Percentiles rank a stretch among this genome's conserved stretches.
These are phyloP conservation scores for Agrochola lota DNA, from an alignment of 2,888 invertebrate genomes.

Conservation along the genomic window DNA sequence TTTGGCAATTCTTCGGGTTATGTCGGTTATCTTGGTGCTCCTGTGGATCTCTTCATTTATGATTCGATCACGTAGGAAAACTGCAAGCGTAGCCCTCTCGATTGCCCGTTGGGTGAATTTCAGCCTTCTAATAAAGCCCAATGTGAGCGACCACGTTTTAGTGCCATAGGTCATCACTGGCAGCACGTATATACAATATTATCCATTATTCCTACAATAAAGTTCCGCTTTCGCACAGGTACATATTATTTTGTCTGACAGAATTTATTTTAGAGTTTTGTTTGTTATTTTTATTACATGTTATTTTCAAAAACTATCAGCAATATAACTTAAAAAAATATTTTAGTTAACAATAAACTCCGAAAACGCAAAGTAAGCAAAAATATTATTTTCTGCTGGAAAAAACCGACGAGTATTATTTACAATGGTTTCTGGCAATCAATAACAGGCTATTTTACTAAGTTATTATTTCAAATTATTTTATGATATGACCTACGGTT, in stretches of 20 bases:
- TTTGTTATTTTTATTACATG: background rate
- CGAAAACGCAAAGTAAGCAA: background rate
- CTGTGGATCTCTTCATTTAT: too few species aligned
- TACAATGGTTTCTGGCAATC: background rate
- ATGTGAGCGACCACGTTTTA: too few species aligned
- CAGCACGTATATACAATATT: background rate
- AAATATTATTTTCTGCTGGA: background rate
- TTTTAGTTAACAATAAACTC: background rate
- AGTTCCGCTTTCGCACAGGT: too few species aligned
- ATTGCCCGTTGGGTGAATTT: too few species aligned
- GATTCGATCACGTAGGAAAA: too few species aligned
- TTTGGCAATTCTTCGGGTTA: too few species aligned
- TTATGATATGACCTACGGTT: background rate
- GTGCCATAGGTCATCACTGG: too few species aligned
- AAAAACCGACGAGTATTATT: background rate
- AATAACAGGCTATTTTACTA: background rate
- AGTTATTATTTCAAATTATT: slow-evolving; percentile 5
- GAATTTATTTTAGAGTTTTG: background rate
- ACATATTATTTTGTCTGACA: too few species aligned
- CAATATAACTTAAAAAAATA: background rate
- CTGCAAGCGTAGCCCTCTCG: too few species aligned
- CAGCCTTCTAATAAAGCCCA: too few species aligned
- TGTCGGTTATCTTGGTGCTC: too few species aligned
- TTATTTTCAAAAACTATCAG: background rate
- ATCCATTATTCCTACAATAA: background rate